Evolutionary conservation across 2,888 invertebrate genomes (phyloP), one percentile per base, ranked within the genome.

Genomic region (Epistrophella euchroma): DNA sequence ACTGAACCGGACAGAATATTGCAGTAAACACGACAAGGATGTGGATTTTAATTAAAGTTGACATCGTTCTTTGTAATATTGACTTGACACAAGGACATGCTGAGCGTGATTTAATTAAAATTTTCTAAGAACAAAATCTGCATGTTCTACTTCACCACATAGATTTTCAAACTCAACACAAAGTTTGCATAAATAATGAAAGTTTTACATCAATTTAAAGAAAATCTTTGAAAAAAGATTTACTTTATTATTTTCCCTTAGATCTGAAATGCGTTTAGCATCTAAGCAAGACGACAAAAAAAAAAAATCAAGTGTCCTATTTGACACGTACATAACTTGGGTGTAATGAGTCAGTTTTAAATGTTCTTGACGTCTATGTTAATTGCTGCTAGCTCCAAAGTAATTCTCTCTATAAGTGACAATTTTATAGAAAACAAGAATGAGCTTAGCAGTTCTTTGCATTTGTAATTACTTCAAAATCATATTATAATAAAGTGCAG

Each of bases 351-450:
- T 11, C 35, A 58, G 40, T 22, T 37, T 60, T 22, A 43, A 62
- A 13, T 43, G 25, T 62, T 43, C 43, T 11, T 40, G 62, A 43
- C 43, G 4, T 62, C 22, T 62, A 43, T 62, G 62, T 62, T 62
- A 62, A 62, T 62, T 43, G n/a, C 62, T 62, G 1, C 15, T 32
- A 32, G 32, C 15, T 22, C 10, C 25, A 62, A 19, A 3, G 40
- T 25, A 13, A 35, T 17, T 15, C n/a, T 17, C 25, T 52, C 7
- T 22, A n/a, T n/a, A 5, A 47, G 47, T 47, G 47, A 22, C 47
- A 19, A 19, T 11, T 19, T 47, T 1, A 47, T 4, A 47, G 47
- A 11, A 4, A 19, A 19, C 2, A 19, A 6, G 11, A 19, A 19
- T 13, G 1, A 37, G 2, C 2, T 37, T 13, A 37, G 13, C 13